Evolutionary conservation across 2,797 vertebrate species (phyloP).

Genomic region (Tenualosa thibaudeaui): DNA sequence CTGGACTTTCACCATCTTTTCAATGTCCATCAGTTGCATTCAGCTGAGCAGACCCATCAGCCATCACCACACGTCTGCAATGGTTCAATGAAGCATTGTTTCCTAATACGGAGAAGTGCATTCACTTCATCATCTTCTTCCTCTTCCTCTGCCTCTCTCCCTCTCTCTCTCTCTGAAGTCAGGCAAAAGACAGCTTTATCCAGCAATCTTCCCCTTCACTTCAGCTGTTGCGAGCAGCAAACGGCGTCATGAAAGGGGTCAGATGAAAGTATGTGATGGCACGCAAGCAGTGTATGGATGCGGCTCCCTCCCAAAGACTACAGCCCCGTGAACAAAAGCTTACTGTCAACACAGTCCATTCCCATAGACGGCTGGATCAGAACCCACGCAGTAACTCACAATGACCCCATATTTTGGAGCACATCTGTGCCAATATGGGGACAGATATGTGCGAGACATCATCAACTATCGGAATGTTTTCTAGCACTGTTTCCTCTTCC

Average conservation of each 20-base stretch:
- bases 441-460: background rate
- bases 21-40: background rate
- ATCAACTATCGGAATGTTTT: background rate
- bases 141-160: background rate
- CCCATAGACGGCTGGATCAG: background rate
- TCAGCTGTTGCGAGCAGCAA: slow-evolving; percentile 3
- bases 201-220: background rate
- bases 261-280: background rate
- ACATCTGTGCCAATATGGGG: background rate
- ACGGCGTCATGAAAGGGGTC: background rate
- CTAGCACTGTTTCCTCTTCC: background rate
- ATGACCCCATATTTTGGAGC: background rate
- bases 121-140: background rate
- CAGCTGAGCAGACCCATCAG: slow-evolving; percentile 66
- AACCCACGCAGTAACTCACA: background rate
- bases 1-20: background rate
- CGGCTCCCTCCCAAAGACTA: background rate
- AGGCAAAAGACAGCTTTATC: slow-evolving; percentile 7
- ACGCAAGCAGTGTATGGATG: background rate
- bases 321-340: background rate
- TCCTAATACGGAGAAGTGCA: background rate
- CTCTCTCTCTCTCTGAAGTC: background rate
- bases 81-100: slow-evolving; percentile 12
- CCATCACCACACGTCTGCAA: slow-evolving; percentile 65
- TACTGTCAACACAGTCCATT: background rate